These are phyloP conservation scores for Rousettus madagascariensis DNA, from an alignment of 2,797 vertebrate species.

Conservation along the genomic window DNA sequence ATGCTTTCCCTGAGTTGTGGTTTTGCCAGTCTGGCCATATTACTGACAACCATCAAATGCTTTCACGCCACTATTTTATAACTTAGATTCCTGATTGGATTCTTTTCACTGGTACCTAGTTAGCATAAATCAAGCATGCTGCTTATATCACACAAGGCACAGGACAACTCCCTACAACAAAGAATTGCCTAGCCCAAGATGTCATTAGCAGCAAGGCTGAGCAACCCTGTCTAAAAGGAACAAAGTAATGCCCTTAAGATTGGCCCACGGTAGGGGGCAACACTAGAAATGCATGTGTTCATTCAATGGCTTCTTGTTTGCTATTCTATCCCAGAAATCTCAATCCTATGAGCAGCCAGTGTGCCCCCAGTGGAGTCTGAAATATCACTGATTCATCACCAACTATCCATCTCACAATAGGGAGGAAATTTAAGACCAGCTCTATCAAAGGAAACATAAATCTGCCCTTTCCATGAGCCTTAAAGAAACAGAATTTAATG, in stretches of 20 bases:
- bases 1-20: neutral
- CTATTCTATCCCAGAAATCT: constrained; percentile 8
- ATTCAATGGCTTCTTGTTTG: neutral
- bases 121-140: neutral
- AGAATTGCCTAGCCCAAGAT: neutral
- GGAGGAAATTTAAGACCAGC: constrained; percentile 58
- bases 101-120: neutral
- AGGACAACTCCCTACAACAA: neutral
- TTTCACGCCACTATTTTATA: neutral
- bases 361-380: constrained; percentile 24
- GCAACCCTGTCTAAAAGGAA: neutral
- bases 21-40: neutral
- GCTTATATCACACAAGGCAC: neutral
- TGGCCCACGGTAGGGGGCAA: neutral
- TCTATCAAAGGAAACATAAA: constrained; percentile 63
- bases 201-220: neutral
- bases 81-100: neutral
- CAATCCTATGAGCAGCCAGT: neutral
- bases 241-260: neutral
- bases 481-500: constrained; percentile 73
- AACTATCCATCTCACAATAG: constrained; percentile 42
- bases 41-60: neutral
- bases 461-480: constrained; percentile 38
- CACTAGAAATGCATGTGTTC: neutral
- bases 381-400: constrained; percentile 63